phyloP scores from a whole-genome alignment of 2,113 vertebrate species.

The Ictalurus punctatus region DNA sequence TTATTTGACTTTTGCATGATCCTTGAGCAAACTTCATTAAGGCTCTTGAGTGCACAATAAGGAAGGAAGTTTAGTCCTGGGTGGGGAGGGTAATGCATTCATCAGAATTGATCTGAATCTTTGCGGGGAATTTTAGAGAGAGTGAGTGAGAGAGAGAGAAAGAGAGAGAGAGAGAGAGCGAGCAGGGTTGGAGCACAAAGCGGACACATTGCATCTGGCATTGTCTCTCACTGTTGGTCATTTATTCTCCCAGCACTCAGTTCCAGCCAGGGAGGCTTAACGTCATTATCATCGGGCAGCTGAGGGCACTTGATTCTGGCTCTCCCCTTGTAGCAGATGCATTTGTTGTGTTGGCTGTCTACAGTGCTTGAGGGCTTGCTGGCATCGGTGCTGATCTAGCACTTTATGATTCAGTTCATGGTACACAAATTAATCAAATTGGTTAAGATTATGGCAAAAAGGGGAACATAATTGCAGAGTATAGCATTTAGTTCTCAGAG shows the following conservation, averaged over 20 bases:
- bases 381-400: not conserved
- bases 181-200: not conserved
- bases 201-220: slow-evolving; percentile 17
- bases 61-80: not conserved
- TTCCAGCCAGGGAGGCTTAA: slow-evolving; percentile 16
- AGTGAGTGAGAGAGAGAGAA: not conserved
- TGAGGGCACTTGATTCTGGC: slow-evolving; percentile 15
- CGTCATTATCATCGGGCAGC: slow-evolving; percentile 20
- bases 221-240: slow-evolving; percentile 26
- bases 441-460: slow-evolving; percentile 7
- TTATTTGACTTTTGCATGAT: not conserved
- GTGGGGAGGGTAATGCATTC: slow-evolving; percentile 7
- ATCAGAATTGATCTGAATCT: slow-evolving; percentile 11
- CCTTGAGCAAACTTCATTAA: not conserved
- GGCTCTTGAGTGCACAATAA: not conserved
- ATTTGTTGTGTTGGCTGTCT: slow-evolving; percentile 32
- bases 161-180: slow-evolving; percentile 10
- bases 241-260: slow-evolving; percentile 24
- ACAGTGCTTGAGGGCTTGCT: slow-evolving; percentile 9
- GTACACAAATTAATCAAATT: not conserved
- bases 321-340: slow-evolving; percentile 9
- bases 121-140: not conserved
- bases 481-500: not conserved
- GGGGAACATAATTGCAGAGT: not conserved
- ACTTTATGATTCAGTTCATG: not conserved